These are phyloP conservation scores for Octopus bimaculoides DNA, from an alignment of 1,140 invertebrate genomes.

Conservation along the genomic window DNA sequence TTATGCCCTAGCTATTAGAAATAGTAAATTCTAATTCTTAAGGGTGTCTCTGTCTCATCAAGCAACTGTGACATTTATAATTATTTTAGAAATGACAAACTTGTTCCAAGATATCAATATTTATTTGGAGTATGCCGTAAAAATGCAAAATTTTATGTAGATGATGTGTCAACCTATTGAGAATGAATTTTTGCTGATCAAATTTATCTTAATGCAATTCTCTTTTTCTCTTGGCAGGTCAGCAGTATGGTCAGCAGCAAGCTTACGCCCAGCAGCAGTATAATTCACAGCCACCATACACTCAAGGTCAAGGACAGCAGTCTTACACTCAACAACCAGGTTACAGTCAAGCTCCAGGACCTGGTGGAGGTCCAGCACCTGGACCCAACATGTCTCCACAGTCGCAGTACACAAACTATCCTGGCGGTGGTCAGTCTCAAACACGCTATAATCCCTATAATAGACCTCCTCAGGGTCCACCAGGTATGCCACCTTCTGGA, in stretches of 20 bases:
- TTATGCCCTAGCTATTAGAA: too few relatives aligned
- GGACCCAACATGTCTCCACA: conserved; percentile 26
- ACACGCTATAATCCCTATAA: conserved; percentile 25
- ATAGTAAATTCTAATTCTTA: too few relatives aligned
- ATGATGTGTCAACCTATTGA: too few relatives aligned
- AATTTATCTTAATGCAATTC: too few relatives aligned
- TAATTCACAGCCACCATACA: conserved; percentile 18
- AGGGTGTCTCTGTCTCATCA: too few relatives aligned
- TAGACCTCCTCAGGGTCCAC: conserved; percentile 20
- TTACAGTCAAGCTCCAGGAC: conserved; percentile 28
- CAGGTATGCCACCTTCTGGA: conserved; percentile 12
- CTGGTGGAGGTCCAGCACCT: not conserved
- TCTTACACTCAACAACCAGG: conserved; percentile 34
- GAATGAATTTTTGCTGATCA: too few relatives aligned
- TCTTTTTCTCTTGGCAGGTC: conserved; percentile 4
- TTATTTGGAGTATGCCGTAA: too few relatives aligned
- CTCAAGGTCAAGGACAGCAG: conserved; percentile 32
- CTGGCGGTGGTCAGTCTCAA: conserved; percentile 26
- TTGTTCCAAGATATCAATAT: too few relatives aligned
- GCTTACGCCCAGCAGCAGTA: conserved; percentile 27
- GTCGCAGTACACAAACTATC: conserved; percentile 35
- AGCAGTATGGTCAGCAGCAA: conserved; percentile 28
- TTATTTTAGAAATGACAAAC: too few relatives aligned
- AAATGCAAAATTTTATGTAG: too few relatives aligned
- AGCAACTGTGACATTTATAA: too few relatives aligned